phyloP scores from a whole-genome alignment of 2,888 invertebrate genomes.

The Hydrotaea cyrtoneurina region DNA sequence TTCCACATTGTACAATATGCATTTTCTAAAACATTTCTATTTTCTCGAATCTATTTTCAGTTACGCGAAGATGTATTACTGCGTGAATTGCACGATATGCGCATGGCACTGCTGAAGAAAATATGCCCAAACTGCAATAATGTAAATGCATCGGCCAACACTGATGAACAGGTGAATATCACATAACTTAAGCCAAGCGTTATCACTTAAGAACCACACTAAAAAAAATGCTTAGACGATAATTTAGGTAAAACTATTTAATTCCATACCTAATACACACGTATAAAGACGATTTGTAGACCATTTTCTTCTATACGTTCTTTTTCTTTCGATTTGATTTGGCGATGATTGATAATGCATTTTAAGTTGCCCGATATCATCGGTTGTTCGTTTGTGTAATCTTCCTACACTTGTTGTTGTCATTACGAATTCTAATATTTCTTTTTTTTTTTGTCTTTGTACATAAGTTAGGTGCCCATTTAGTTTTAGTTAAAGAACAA shows the following conservation, averaged over 20 bases:
- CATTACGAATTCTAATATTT: neutral
- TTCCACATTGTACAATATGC: too few relatives aligned
- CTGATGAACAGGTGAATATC: constrained; percentile 80
- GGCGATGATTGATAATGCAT: constrained; percentile 9
- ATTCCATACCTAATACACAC: constrained; percentile 8
- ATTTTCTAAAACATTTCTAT: too few relatives aligned
- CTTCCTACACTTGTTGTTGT: constrained; percentile 68
- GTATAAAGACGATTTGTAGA: constrained; percentile 52
- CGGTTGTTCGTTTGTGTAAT: constrained; percentile 64
- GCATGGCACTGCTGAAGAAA: constrained; percentile 85
- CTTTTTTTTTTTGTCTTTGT: constrained; percentile 8
- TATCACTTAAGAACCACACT: constrained; percentile 11
- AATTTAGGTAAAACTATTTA: constrained; percentile 38
- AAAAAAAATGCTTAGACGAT: constrained; percentile 33
- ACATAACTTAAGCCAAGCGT: constrained; percentile 43
- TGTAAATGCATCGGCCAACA: constrained; percentile 80
- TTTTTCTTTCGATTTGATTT: neutral
- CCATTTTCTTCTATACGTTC: neutral
- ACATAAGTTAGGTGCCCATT: constrained; percentile 17
- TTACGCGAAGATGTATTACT: constrained; percentile 89
- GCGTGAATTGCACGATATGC: constrained; percentile 89
- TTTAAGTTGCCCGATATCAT: constrained; percentile 53
- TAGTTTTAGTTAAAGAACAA: neutral
- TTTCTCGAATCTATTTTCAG: constrained; percentile 80
- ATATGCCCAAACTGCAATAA: constrained; percentile 85